phyloP scores from a whole-genome alignment of 2,113 vertebrate species.

The Semnornis frantzii region DNA sequence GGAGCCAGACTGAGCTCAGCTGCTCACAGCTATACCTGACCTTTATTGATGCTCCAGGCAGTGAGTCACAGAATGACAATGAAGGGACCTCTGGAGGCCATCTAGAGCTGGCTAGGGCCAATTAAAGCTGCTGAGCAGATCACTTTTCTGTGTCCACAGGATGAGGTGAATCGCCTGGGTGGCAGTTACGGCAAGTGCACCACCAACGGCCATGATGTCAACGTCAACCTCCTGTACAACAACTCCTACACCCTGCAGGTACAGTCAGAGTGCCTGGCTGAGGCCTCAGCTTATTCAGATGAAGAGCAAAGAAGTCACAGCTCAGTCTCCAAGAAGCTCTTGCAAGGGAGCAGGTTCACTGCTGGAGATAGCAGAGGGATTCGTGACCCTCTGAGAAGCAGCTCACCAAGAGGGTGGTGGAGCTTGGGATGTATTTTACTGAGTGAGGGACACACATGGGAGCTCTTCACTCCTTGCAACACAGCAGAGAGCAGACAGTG shows the following conservation, averaged over 20 bases:
- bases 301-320: neutral
- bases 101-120: neutral
- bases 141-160: slow-evolving; percentile 28
- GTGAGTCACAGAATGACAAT: neutral
- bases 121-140: neutral
- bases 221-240: slow-evolving; percentile 55
- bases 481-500: neutral
- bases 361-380: neutral
- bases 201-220: neutral
- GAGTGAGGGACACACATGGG: neutral
- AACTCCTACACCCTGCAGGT: slow-evolving; percentile 72
- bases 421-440: neutral
- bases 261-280: neutral
- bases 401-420: neutral
- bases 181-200: slow-evolving; percentile 65
- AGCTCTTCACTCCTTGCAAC: neutral
- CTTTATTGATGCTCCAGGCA: neutral
- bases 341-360: neutral
- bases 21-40: accelerated
- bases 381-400: neutral
- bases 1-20: neutral
- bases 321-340: neutral
- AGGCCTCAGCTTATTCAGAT: neutral
- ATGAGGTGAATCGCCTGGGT: slow-evolving; percentile 65
- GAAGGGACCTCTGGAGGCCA: too few relatives aligned